Conservation (phyloP, 2,797 vertebrate species). For the Alosa sapidissima region DNA sequence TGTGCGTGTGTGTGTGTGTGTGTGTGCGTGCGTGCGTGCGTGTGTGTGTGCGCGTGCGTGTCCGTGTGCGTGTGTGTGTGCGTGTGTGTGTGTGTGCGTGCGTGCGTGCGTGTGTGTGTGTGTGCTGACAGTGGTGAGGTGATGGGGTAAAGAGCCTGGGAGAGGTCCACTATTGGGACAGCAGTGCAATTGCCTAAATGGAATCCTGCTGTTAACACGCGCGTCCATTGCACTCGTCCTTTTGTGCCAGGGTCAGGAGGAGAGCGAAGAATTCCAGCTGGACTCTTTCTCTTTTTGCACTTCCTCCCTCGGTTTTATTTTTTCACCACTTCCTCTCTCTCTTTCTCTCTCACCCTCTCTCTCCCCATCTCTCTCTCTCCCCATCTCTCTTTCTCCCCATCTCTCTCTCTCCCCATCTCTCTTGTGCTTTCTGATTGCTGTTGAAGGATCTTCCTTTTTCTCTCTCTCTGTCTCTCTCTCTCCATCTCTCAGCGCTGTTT, state of each 20-base stretch:
- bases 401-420: not conserved
- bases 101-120: not conserved
- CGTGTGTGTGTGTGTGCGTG: no score
- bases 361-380: not conserved
- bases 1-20: not conserved
- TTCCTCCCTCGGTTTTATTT: not conserved
- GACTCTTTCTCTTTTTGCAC: not conserved
- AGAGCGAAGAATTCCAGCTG: not conserved
- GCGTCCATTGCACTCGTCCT: not conserved
- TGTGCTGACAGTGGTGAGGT: not conserved
- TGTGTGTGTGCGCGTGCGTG: not conserved
- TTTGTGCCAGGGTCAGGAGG: no score
- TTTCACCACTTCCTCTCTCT: not conserved
- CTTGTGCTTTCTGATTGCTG: not conserved
- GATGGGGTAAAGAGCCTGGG: not conserved
- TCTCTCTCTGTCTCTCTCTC: not conserved
- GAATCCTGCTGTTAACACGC: constrained; percentile 39
- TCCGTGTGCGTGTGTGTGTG: not conserved
- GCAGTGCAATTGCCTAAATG: constrained; percentile 19
- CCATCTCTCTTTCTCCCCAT: not conserved
- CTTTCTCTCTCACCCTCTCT: not conserved
- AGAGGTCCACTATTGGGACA: not conserved
- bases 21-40: no score
- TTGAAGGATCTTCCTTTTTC: not conserved
- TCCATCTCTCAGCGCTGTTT: not conserved